phyloP scores from a whole-genome alignment of 2,113 vertebrate genomes.

The Atherinomorus stipes region DNA sequence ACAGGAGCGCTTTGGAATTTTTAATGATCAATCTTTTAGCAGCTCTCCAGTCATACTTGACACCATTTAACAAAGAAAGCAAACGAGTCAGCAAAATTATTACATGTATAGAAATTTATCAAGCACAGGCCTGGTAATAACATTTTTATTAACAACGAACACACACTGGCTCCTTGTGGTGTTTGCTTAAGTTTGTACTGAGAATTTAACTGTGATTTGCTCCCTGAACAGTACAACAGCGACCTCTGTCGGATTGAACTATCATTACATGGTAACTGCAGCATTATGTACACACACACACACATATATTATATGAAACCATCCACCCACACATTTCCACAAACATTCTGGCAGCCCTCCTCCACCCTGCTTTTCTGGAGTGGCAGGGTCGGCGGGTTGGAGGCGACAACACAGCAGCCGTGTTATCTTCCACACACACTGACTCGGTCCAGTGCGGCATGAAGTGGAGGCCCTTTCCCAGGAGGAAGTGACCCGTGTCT shows the following conservation, averaged over 20 bases:
- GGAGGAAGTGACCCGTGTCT: constrained; percentile 80
- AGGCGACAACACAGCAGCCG: constrained; percentile 75
- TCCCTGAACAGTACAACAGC: constrained; percentile 36
- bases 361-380: constrained; percentile 50
- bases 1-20: not conserved
- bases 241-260: constrained; percentile 72
- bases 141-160: constrained; percentile 9
- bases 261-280: constrained; percentile 23
- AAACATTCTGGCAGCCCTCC: constrained; percentile 44
- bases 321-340: constrained; percentile 30
- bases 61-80: not conserved
- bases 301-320: not conserved
- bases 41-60: not conserved
- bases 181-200: not conserved
- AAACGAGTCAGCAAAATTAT: not conserved
- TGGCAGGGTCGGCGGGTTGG: constrained; percentile 70
- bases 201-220: not conserved
- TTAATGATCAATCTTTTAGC: not conserved
- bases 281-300: not conserved
- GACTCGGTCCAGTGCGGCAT: constrained; percentile 44
- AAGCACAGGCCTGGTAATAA: not conserved
- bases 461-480: constrained; percentile 54
- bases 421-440: constrained; percentile 54
- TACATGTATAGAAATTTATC: not conserved
- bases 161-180: constrained; percentile 16